A percentile compares a stretch with the other conserved stretches of the same genome.
Conservation (phyloP, 2,113 vertebrate species). For the Morphnarchus princeps region DNA sequence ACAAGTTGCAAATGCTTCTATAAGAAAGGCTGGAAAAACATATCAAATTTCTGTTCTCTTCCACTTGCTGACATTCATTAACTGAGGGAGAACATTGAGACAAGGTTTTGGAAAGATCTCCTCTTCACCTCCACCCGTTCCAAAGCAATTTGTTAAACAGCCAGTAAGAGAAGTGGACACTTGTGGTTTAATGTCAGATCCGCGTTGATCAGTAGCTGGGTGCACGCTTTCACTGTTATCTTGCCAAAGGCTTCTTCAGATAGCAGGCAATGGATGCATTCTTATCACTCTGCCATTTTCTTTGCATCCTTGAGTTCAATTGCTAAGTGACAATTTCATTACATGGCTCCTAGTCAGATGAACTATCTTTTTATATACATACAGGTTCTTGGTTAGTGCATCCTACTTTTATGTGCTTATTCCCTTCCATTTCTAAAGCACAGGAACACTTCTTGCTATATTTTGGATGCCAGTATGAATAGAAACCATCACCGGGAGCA, state of each 20-base stretch:
- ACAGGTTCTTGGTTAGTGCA: not conserved
- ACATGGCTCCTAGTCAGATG: not conserved
- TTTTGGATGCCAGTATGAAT: not conserved
- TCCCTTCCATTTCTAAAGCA: not conserved
- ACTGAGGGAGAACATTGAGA: constrained; percentile 19
- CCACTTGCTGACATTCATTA: constrained; percentile 60
- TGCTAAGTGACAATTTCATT: not conserved
- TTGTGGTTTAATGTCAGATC: constrained; percentile 13
- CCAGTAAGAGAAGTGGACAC: constrained; percentile 5
- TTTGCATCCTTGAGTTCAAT: not conserved
- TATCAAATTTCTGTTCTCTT: constrained; percentile 41
- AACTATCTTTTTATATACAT: not conserved
- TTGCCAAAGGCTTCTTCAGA: not conserved
- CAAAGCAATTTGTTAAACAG: constrained; percentile 40
- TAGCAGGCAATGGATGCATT: not conserved
- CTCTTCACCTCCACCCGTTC: not conserved
- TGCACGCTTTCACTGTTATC: not conserved
- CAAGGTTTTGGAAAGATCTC: constrained; percentile 30
- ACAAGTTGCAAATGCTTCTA: constrained; percentile 43
- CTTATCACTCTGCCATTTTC: not conserved
- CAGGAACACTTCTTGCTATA: not conserved
- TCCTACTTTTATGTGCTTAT: not conserved
- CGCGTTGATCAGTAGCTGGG: not conserved
- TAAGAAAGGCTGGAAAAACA: constrained; percentile 50
- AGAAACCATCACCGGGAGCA: constrained; percentile 9